Conservation (phyloP, 2,888 invertebrate genomes). For the Adelphocoris suturalis region DNA sequence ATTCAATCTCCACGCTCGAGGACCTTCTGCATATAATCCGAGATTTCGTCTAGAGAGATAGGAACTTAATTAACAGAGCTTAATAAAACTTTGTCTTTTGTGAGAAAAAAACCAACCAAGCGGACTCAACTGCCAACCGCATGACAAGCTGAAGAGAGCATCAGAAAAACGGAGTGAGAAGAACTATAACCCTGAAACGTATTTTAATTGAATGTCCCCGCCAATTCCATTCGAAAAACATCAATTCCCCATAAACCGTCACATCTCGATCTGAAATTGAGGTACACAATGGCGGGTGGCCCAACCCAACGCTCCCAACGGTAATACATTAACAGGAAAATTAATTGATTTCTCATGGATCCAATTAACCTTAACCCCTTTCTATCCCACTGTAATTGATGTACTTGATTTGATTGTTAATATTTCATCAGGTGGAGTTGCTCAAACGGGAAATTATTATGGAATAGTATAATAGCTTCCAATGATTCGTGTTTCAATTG, state of each 20-base stretch:
- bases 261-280: neutral
- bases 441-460: slow-evolving; percentile 1
- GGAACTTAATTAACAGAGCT: too few species aligned
- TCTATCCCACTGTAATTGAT: neutral
- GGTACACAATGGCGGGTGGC: neutral
- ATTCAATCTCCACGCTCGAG: too few species aligned
- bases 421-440: slow-evolving; percentile 19
- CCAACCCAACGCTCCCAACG: neutral
- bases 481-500: slow-evolving; percentile 13
- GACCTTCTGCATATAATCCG: too few species aligned
- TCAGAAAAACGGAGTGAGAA: too few species aligned
- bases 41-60: too few species aligned
- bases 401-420: slow-evolving; percentile 18
- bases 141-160: too few species aligned
- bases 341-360: slow-evolving; percentile 32
- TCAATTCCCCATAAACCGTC: neutral
- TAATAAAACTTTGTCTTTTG: too few species aligned
- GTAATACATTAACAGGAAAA: neutral
- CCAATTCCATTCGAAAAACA: neutral
- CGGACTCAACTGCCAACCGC: too few species aligned
- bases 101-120: too few species aligned
- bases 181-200: neutral
- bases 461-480: slow-evolving; percentile 7
- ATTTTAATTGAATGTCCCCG: neutral
- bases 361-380: slow-evolving; percentile 32